These are phyloP conservation scores for Phoenicopterus ruber DNA, from an alignment of 2,113 vertebrate genomes.

Conservation along the genomic window DNA sequence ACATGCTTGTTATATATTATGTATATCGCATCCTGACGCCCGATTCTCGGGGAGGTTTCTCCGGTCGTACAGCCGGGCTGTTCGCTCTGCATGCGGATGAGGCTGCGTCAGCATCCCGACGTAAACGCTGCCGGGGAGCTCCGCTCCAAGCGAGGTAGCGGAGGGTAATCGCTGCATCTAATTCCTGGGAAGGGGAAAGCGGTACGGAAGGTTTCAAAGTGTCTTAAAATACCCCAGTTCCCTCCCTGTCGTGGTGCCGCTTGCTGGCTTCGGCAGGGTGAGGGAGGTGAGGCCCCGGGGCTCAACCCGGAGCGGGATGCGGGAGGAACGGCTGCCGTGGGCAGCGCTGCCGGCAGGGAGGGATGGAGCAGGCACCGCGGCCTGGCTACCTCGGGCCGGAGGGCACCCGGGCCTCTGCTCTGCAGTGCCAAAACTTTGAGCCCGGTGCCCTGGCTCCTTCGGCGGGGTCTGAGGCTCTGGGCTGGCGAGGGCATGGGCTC, in stretches of 20 bases:
- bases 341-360: no score
- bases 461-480: no score
- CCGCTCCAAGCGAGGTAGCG: no score
- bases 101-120: background rate
- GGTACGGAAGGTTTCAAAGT: background rate
- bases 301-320: background rate
- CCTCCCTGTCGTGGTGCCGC: background rate
- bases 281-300: background rate
- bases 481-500: no score
- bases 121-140: background rate
- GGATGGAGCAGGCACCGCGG: no score
- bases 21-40: constrained; percentile 3
- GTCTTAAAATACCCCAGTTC: background rate
- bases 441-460: no score
- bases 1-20: constrained; percentile 25
- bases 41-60: background rate
- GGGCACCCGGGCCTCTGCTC: no score
- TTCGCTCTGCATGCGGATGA: constrained; percentile 17
- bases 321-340: no score
- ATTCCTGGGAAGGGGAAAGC: background rate
- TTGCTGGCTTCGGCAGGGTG: background rate
- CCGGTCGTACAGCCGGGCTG: background rate
- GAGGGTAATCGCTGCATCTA: background rate
- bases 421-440: no score
- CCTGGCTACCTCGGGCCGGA: no score